A percentile compares a stretch with the other conserved stretches of the same genome.
Conservation (phyloP, 2,113 vertebrate genomes). For the Petrocephalus zakoni region DNA sequence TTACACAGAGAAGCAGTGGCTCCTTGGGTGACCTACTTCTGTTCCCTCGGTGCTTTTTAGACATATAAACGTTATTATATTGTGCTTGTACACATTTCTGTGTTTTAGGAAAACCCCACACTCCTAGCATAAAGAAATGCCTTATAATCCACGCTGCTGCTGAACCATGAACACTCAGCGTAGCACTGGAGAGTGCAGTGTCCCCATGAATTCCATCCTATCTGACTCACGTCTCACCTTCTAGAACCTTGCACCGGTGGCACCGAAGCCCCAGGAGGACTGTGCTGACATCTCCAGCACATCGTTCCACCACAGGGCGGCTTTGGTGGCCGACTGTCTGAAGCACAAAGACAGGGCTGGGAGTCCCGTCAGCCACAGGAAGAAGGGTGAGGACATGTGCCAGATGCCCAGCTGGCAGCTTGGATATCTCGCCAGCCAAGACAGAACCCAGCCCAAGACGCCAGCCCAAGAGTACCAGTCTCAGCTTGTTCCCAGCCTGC, state of each 20-base stretch:
- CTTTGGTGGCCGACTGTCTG: constrained; percentile 48
- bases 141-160: not conserved
- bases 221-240: not conserved
- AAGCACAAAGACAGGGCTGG: constrained; percentile 41
- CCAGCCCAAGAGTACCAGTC: constrained; percentile 21
- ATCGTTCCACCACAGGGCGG: constrained; percentile 51
- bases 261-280: not conserved
- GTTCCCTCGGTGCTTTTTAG: not conserved
- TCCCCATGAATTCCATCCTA: not conserved
- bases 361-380: not conserved
- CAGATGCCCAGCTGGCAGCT: constrained; percentile 11
- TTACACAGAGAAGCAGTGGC: not conserved
- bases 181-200: not conserved
- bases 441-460: constrained; percentile 31
- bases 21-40: not conserved
- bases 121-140: not conserved
- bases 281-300: constrained; percentile 29
- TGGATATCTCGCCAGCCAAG: not conserved
- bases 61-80: not conserved
- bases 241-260: not conserved
- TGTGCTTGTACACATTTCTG: not conserved
- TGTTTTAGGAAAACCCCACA: not conserved
- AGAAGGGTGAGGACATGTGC: not conserved
- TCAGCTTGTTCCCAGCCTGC: constrained; percentile 67
- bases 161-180: not conserved